A percentile compares a stretch with the other conserved stretches of the same genome.
Evolutionary conservation across 1,140 invertebrate species (phyloP).

Genomic region (Hyles vespertilio): DNA sequence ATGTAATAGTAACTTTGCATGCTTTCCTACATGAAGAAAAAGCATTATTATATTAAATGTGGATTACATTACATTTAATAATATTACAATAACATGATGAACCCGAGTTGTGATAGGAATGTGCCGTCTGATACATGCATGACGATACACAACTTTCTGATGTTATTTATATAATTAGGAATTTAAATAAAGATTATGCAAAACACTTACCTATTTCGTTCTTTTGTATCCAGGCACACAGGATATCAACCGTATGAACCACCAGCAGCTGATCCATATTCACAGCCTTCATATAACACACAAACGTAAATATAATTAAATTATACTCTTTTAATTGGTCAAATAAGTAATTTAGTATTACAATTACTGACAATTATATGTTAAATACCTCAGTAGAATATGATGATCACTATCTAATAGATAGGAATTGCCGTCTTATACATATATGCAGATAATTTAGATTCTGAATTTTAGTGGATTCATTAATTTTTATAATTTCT

Average conservation of each 20-base stretch:
- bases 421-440: slow-evolving; percentile 74
- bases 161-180: background rate
- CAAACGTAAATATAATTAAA: slow-evolving; percentile 35
- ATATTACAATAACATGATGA: slow-evolving; percentile 45
- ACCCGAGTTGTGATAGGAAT: slow-evolving; percentile 66
- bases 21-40: too few species aligned
- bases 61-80: too few species aligned
- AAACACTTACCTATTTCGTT: background rate
- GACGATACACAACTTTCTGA: slow-evolving; percentile 45
- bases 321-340: too few species aligned
- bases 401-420: slow-evolving; percentile 56
- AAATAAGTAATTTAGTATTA: too few species aligned
- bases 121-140: slow-evolving; percentile 72
- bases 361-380: too few species aligned
- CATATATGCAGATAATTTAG: slow-evolving; percentile 54
- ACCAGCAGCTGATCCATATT: slow-evolving; percentile 52
- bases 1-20: too few species aligned
- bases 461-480: slow-evolving; percentile 33
- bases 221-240: slow-evolving; percentile 44
- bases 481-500: background rate
- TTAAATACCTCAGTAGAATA: background rate
- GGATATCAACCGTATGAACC: slow-evolving; percentile 65
- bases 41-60: too few species aligned
- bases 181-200: background rate
- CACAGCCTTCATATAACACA: slow-evolving; percentile 46